phyloP scores from a whole-genome alignment of 2,888 invertebrate genomes.

The Caenorhabditis angaria region DNA sequence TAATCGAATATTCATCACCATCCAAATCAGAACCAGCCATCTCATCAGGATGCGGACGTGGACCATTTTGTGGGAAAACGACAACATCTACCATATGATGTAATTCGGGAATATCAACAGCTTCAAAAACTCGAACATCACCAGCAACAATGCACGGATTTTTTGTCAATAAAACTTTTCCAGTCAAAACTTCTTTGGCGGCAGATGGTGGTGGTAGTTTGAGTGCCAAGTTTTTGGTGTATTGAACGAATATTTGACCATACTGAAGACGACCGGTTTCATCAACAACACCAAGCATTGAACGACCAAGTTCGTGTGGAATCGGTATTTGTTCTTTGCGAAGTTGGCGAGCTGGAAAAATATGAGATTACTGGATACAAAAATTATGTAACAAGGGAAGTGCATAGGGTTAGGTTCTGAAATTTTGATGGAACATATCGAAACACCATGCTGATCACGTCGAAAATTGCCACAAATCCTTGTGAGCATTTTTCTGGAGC shows the following conservation, averaged over 20 bases:
- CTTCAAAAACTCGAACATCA: slow-evolving; percentile 72
- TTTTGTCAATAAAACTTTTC: slow-evolving; percentile 73
- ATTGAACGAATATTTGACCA: slow-evolving; percentile 65
- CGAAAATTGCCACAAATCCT: too few relatives aligned
- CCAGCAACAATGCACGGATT: slow-evolving; percentile 74
- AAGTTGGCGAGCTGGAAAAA: slow-evolving; percentile 38
- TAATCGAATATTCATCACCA: slow-evolving; percentile 73
- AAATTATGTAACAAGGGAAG: too few relatives aligned
- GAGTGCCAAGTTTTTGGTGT: slow-evolving; percentile 42
- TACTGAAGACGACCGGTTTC: slow-evolving; percentile 62
- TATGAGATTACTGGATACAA: too few relatives aligned
- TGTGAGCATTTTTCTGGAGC: too few relatives aligned
- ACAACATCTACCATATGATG: slow-evolving; percentile 72
- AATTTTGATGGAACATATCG: background rate
- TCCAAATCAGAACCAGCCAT: slow-evolving; percentile 74
- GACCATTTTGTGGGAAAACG: slow-evolving; percentile 73
- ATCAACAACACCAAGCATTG: slow-evolving; percentile 68
- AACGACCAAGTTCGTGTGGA: slow-evolving; percentile 51
- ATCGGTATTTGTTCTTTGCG: slow-evolving; percentile 53
- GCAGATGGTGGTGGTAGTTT: slow-evolving; percentile 43
- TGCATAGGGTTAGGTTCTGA: too few relatives aligned
- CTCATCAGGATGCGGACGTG: slow-evolving; percentile 73
- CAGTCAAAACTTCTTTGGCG: slow-evolving; percentile 42
- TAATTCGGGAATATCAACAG: slow-evolving; percentile 65
- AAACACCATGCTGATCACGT: background rate